A percentile compares a stretch with the other conserved stretches of the same genome.
phyloP scores from a whole-genome alignment of 1,140 invertebrate genomes.

The Belonocnema kinseyi region DNA sequence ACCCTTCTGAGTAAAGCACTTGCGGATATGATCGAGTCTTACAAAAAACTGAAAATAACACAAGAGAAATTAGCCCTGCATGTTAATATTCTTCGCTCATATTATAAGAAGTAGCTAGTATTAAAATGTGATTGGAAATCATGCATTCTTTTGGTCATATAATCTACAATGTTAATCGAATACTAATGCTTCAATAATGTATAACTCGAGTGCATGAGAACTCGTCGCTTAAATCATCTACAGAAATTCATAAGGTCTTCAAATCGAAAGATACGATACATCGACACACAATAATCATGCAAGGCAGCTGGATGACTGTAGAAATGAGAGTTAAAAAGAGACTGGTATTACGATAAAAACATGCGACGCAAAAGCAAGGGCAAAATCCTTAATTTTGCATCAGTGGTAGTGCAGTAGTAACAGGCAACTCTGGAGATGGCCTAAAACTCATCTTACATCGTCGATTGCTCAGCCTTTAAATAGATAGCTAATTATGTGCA shows the following conservation, averaged over 20 bases:
- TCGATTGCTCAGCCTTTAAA: conserved; percentile 66
- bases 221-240: background rate
- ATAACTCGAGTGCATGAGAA: conserved; percentile 11
- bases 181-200: background rate
- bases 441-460: conserved; percentile 69
- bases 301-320: background rate
- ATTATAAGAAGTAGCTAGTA: background rate
- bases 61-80: background rate
- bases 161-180: conserved; percentile 14
- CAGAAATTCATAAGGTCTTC: background rate
- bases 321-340: conserved; percentile 43
- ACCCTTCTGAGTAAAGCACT: conserved; percentile 99
- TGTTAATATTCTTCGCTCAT: too few relatives aligned
- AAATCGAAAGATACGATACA: background rate
- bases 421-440: conserved; percentile 77
- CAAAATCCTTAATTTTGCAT: conserved; percentile 11
- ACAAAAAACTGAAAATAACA: conserved; percentile 97
- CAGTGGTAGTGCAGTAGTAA: conserved; percentile 56
- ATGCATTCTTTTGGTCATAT: background rate
- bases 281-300: background rate
- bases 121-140: background rate
- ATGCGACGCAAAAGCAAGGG: conserved; percentile 36
- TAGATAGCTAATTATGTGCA: conserved; percentile 35
- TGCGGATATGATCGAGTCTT: conserved; percentile 98
- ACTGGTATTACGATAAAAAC: conserved; percentile 7